These are phyloP conservation scores for Phylloscopus collybita DNA, from an alignment of 2,797 vertebrate genomes.

Conservation along the genomic window DNA sequence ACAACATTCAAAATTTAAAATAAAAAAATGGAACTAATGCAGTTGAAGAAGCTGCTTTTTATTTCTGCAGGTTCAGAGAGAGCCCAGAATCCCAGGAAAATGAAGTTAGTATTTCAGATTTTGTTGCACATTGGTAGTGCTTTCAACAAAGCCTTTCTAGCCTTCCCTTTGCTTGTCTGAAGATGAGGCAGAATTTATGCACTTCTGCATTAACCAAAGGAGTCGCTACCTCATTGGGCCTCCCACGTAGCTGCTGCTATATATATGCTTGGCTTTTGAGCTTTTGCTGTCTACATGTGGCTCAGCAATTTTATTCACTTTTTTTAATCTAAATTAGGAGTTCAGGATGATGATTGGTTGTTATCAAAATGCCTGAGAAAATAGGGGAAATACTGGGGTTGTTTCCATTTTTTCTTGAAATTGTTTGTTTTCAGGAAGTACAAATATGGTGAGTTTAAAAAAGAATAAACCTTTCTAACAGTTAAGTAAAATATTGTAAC, in stretches of 20 bases:
- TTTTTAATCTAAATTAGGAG: neutral
- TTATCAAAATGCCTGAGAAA: neutral
- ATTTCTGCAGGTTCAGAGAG: neutral
- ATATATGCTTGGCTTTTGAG: slow-evolving; percentile 10
- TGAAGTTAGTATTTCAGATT: neutral
- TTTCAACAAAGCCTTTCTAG: neutral
- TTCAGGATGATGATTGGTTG: neutral
- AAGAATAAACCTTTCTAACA: neutral
- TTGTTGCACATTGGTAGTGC: neutral
- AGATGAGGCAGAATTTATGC: slow-evolving; percentile 19
- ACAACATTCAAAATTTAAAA: neutral
- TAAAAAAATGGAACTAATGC: neutral
- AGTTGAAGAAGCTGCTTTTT: neutral
- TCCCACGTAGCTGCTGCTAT: slow-evolving; percentile 35
- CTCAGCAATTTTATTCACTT: slow-evolving; percentile 20
- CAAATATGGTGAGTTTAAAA: neutral
- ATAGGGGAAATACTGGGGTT: neutral
- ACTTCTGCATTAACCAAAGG: neutral
- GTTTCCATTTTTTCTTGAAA: neutral
- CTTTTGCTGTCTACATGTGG: slow-evolving; percentile 5
- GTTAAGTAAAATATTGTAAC: neutral
- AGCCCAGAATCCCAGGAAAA: neutral
- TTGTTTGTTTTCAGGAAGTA: neutral
- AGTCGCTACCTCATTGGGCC: slow-evolving; percentile 10
- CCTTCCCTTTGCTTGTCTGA: slow-evolving; percentile 12